Evolutionary conservation across 1,140 invertebrate genomes (phyloP).

Genomic region (Musca domestica): DNA sequence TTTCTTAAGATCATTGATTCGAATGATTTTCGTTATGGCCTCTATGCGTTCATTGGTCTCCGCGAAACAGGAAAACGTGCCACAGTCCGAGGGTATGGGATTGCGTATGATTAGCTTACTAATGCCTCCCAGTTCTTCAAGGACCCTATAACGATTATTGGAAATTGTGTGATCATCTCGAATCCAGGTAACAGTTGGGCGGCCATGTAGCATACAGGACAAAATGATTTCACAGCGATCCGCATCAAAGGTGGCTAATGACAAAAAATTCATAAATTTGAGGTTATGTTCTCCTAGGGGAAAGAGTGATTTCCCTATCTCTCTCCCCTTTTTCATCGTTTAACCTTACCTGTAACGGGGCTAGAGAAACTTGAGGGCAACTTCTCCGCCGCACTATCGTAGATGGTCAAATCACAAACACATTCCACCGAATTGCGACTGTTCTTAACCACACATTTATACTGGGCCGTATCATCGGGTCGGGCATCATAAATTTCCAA

Average conservation of each 20-base stretch:
- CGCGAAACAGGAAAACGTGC: slow-evolving; percentile 65
- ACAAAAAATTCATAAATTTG: no score
- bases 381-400: slow-evolving; percentile 41
- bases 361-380: slow-evolving; percentile 41
- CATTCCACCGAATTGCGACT: slow-evolving; percentile 61
- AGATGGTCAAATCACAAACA: slow-evolving; percentile 62
- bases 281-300: no score
- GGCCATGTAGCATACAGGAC: slow-evolving; percentile 63
- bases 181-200: slow-evolving; percentile 66
- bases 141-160: slow-evolving; percentile 59
- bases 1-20: slow-evolving; percentile 39
- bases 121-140: slow-evolving; percentile 61
- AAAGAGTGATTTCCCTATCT: no score
- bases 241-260: slow-evolving; percentile 55
- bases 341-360: slow-evolving; percentile 32
- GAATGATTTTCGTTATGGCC: slow-evolving; percentile 42
- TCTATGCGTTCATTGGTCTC: slow-evolving; percentile 53
- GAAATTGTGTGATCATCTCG: slow-evolving; percentile 61
- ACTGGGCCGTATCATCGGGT: slow-evolving; percentile 44
- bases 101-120: slow-evolving; percentile 63
- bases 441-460: slow-evolving; percentile 64
- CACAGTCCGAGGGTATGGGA: slow-evolving; percentile 62
- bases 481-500: slow-evolving; percentile 49
- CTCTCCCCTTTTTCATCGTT: neutral
- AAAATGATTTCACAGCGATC: slow-evolving; percentile 61